These are phyloP conservation scores for Aegithalos caudatus DNA, from an alignment of 2,113 vertebrate genomes.

Conservation along the genomic window DNA sequence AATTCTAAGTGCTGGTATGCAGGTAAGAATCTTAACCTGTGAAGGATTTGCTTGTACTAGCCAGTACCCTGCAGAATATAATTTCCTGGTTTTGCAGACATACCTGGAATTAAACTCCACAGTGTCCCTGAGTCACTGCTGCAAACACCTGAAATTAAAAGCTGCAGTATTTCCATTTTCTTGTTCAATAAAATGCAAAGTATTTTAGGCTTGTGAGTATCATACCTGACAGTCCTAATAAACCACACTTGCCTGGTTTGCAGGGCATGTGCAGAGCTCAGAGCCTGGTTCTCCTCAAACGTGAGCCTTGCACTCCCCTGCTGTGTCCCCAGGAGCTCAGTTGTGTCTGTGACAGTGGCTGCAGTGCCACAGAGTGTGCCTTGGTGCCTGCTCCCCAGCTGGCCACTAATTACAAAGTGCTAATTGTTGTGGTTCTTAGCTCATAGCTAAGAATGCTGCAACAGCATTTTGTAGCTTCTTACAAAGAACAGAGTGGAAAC, in stretches of 20 bases:
- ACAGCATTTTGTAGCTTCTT: not conserved
- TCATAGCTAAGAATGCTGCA: not conserved
- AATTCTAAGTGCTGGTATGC: constrained; percentile 85
- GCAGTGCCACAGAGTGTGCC: not conserved
- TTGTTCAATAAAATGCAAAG: not conserved
- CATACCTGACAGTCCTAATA: not conserved
- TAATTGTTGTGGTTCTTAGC: not conserved
- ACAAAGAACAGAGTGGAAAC: not conserved
- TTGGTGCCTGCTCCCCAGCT: not conserved
- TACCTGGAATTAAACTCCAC: not conserved
- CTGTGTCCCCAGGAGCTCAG: not conserved
- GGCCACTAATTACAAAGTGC: not conserved
- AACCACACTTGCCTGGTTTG: not conserved
- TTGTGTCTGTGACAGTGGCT: not conserved
- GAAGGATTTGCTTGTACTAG: not conserved
- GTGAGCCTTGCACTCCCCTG: not conserved
- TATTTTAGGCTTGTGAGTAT: not conserved
- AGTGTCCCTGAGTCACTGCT: not conserved
- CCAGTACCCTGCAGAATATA: not conserved
- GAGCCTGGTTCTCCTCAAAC: not conserved
- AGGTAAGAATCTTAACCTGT: constrained; percentile 73
- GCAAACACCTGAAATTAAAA: not conserved
- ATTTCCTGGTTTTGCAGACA: not conserved
- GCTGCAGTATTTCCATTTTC: not conserved
- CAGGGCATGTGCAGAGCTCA: not conserved